phyloP scores from a whole-genome alignment of 2,797 vertebrate genomes.

The Euphonia xanthogaster region DNA sequence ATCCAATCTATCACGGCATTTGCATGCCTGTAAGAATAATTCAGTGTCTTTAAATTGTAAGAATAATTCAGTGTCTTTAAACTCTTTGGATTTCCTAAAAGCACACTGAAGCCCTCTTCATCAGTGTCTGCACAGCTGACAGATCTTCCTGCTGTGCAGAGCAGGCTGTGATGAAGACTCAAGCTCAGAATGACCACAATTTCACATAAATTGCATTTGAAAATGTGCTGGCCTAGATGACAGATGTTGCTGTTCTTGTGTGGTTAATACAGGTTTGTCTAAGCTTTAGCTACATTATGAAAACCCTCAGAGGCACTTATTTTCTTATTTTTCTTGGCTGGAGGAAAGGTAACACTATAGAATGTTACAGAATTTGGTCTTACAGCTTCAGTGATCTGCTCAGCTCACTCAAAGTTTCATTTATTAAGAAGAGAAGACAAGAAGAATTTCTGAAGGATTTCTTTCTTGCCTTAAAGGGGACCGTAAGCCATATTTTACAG shows the following conservation, averaged over 20 bases:
- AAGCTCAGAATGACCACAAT: not conserved
- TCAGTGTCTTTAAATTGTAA: not conserved
- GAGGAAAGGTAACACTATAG: not conserved
- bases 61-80: not conserved
- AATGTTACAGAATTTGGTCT: not conserved
- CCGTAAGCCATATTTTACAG: not conserved
- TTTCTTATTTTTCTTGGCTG: slow-evolving; percentile 41
- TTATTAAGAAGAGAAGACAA: not conserved
- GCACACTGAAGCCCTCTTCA: not conserved
- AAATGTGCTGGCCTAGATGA: not conserved
- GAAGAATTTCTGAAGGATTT: not conserved
- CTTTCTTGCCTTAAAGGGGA: not conserved
- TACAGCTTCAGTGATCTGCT: not conserved
- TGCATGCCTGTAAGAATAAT: not conserved
- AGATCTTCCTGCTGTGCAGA: not conserved
- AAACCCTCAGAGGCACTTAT: not conserved
- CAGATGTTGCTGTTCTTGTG: slow-evolving; percentile 20
- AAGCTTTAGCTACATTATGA: not conserved
- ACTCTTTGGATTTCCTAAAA: not conserved
- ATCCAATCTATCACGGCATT: not conserved
- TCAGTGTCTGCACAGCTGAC: not conserved
- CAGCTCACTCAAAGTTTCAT: not conserved
- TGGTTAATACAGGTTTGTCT: not conserved
- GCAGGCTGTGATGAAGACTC: not conserved
- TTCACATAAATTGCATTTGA: not conserved